A percentile compares a stretch with the other conserved stretches of the same genome.
These are phyloP conservation scores for Drosophila seguyi DNA, from an alignment of 1,140 invertebrate species.

Conservation along the genomic window DNA sequence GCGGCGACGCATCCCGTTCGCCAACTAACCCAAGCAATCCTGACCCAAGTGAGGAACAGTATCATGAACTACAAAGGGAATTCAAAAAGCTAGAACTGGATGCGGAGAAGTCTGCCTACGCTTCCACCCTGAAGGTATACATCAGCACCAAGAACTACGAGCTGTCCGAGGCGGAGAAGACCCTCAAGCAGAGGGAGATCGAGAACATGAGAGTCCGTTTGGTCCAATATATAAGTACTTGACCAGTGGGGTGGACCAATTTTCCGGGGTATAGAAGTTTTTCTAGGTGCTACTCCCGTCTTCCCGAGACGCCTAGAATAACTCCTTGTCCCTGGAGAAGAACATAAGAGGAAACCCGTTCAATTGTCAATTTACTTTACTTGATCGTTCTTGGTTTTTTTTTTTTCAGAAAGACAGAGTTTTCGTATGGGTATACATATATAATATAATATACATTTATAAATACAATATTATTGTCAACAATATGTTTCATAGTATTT, in stretches of 20 bases:
- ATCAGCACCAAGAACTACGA: conserved; percentile 66
- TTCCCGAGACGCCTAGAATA: conserved; percentile 2
- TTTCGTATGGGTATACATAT: conserved; percentile 59
- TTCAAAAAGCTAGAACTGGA: conserved; percentile 53
- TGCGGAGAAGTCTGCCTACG: conserved; percentile 35
- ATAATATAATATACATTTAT: conserved; percentile 71
- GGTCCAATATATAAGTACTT: conserved; percentile 28
- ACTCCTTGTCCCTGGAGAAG: conserved; percentile 7
- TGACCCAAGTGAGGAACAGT: background rate
- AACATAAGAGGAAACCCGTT: background rate
- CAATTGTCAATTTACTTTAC: conserved; percentile 9
- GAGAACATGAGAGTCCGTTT: conserved; percentile 39
- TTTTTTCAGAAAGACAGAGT: conserved; percentile 49
- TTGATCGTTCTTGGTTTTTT: conserved; percentile 26
- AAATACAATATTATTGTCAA: conserved; percentile 83
- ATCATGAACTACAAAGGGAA: conserved; percentile 24
- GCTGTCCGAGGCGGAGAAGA: conserved; percentile 48
- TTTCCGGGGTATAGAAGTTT: conserved; percentile 9
- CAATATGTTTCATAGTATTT: conserved; percentile 74
- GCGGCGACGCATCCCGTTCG: conserved; percentile 29
- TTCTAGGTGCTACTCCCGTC: background rate
- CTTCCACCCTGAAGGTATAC: conserved; percentile 48
- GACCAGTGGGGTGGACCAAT: background rate
- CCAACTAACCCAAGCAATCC: background rate
- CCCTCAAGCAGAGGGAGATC: conserved; percentile 39